Base-by-base conservation (phyloP, 2,113 vertebrate species). In the Callorhinus ursinus region DNA sequence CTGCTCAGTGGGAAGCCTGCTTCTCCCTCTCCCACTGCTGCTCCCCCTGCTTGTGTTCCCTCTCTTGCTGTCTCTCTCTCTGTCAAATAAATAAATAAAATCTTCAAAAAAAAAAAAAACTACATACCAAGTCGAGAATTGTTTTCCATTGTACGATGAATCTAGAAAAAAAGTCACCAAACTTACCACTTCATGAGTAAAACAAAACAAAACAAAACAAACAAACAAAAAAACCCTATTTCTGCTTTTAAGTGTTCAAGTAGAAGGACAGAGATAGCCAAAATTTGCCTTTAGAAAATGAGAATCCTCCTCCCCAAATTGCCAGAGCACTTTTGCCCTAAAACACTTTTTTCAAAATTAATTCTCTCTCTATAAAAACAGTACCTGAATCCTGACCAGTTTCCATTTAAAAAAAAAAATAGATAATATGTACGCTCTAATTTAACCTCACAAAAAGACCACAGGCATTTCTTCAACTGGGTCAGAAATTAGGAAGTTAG, bases 321-420 rank as follows among this genome's bases (percentile, higher is more conserved):
- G 92, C 59, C n/a, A 84, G 96, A 92, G 86, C 94, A 95, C 12
- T 31, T 87, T 74, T 93, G 63, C 63, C 67, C 53, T 69, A 93
- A 97, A 96, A 53, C 24, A 31, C 26, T 57, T 31, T 76, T 33
- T n/a, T 91, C 95, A 98, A 97, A 98, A 89, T 71, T 95, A 95
- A 77, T 94, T 67, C 93, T 97, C 93, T 90, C 93, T 91, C 39
- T 93, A 13, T 94, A 67, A 49, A 94, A 90, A 96, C 18, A 88
- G 94, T 10, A 95, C 96, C 89, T 2, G 42, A 95, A 96, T 94
- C 94, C 67, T 76, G 91, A 77, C 74, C 28, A 86, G 95, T 93
- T 39, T 76, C 79, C 49, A 93, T 77, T 51, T 97, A 89, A 95
- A 42, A 93, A 96, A 97, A 94, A 42, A 94, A 96, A 97, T 46